phyloP scores from a whole-genome alignment of 1,140 invertebrate genomes.

The Zelostemma sp. region DNA sequence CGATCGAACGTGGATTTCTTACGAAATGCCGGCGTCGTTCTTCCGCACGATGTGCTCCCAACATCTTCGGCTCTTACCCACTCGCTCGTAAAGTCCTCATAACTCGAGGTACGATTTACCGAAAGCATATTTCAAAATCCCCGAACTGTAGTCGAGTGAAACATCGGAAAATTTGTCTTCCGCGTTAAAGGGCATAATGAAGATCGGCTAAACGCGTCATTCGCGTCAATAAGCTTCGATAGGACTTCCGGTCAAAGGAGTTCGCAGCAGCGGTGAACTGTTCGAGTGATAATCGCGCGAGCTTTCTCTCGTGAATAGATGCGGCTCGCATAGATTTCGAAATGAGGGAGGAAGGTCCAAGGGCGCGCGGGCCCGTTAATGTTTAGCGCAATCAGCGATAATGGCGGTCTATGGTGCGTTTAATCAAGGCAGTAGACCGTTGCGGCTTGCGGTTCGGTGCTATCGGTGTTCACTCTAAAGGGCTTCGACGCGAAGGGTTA shows the following conservation, averaged over 20 bases:
- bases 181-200: constrained; percentile 19
- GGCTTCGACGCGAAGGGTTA: constrained; percentile 39
- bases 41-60: constrained; percentile 22
- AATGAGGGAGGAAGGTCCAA: constrained; percentile 10
- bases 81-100: constrained; percentile 42
- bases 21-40: constrained; percentile 31
- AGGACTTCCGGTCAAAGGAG: constrained; percentile 46
- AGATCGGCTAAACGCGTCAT: constrained; percentile 42
- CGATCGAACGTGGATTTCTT: constrained; percentile 42
- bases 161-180: not conserved
- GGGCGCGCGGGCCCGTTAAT: constrained; percentile 63
- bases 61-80: constrained; percentile 17
- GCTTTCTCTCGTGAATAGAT: constrained; percentile 5
- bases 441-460: constrained; percentile 67
- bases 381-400: constrained; percentile 72
- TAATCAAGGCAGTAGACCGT: constrained; percentile 71
- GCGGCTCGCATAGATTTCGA: not conserved
- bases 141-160: constrained; percentile 7
- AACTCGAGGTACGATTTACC: constrained; percentile 31
- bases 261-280: too few relatives aligned
- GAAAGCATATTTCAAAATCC: constrained; percentile 29
- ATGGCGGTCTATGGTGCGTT: constrained; percentile 71
- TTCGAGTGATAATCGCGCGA: constrained; percentile 50
- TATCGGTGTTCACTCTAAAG: constrained; percentile 66
- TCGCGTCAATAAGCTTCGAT: constrained; percentile 45